Percentiles rank a stretch among this genome's conserved stretches.
Conservation (phyloP, 2,888 invertebrate species). For the Platypus cylindrus region DNA sequence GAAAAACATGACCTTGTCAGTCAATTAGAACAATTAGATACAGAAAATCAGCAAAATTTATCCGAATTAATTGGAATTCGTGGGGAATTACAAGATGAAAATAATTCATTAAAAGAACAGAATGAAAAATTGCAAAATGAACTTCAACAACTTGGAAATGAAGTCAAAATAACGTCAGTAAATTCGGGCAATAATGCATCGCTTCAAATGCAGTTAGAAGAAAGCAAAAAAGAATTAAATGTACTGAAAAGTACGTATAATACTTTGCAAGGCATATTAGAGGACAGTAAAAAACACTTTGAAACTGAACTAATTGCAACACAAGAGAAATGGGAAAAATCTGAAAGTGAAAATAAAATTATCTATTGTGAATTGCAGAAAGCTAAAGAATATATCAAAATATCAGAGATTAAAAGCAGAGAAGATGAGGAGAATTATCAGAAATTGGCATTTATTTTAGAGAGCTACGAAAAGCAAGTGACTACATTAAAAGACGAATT, state of each 20-base stretch:
- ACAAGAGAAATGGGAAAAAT: conserved; percentile 19
- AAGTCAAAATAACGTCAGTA: neutral
- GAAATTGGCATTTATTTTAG: conserved; percentile 21
- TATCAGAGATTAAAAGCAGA: conserved; percentile 19
- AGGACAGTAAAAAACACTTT: conserved; percentile 24
- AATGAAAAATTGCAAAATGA: conserved; percentile 39
- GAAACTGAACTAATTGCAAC: conserved; percentile 26
- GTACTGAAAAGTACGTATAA: conserved; percentile 20
- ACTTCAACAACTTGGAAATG: conserved; percentile 31
- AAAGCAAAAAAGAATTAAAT: conserved; percentile 23
- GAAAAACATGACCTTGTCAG: conserved; percentile 28
- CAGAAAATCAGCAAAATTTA: conserved; percentile 32
- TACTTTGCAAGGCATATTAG: conserved; percentile 19
- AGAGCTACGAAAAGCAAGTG: conserved; percentile 24
- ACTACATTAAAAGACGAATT: conserved; percentile 29
- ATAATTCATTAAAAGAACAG: conserved; percentile 34
- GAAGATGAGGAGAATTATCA: conserved; percentile 21
- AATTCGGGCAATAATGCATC: conserved; percentile 18
- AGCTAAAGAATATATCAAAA: conserved; percentile 16
- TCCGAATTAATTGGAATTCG: conserved; percentile 29
- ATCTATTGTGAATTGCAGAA: conserved; percentile 23
- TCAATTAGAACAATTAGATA: conserved; percentile 31
- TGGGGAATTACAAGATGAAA: conserved; percentile 30
- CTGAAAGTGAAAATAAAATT: conserved; percentile 26
- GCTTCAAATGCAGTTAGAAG: conserved; percentile 23